These are phyloP conservation scores for Tuta absoluta DNA, from an alignment of 2,888 invertebrate genomes.

Conservation along the genomic window DNA sequence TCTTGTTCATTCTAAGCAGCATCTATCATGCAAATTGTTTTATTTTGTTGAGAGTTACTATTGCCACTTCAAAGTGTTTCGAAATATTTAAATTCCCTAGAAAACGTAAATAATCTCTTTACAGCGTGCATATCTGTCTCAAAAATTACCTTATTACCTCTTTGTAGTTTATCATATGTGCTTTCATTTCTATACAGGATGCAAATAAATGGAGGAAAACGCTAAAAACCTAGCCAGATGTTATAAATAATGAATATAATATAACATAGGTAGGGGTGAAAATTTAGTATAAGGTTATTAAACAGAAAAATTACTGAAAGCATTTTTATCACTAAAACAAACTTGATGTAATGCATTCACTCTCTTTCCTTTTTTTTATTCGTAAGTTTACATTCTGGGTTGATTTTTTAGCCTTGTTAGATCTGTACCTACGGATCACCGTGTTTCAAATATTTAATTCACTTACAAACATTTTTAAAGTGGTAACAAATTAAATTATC, in stretches of 20 bases:
- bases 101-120: not conserved
- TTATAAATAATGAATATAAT: no score
- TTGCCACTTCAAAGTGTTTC: not conserved
- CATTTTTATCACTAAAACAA: no score
- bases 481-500: slow-evolving; percentile 27
- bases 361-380: no score
- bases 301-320: no score
- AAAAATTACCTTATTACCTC: not conserved
- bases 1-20: not conserved
- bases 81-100: not conserved
- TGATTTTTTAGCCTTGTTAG: no score
- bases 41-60: not conserved
- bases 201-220: not conserved
- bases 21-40: not conserved
- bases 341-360: no score
- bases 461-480: slow-evolving; percentile 17
- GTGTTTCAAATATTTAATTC: not conserved
- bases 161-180: not conserved
- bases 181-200: not conserved
- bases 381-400: no score
- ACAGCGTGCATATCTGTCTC: not conserved
- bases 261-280: no score
- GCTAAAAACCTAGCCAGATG: no score
- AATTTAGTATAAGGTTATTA: no score
- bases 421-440: not conserved